Evolutionary conservation across 2,888 invertebrate species (phyloP), one percentile per base, ranked within the genome.

Genomic region (Petrophora chlorosata): DNA sequence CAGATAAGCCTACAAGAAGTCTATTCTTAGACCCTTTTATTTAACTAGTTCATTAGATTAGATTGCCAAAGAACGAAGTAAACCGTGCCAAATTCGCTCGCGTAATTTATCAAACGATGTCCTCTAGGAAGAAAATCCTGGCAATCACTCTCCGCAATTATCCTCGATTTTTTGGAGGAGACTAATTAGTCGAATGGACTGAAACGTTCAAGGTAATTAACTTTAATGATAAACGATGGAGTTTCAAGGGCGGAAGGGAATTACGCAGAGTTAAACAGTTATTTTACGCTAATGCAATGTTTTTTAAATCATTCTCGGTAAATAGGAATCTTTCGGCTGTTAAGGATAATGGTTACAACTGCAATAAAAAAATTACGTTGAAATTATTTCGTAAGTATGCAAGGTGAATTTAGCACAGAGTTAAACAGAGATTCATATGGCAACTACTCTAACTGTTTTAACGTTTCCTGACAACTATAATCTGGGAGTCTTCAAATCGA

Each of bases 161-260:
- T 84, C 82, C 79, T 72, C 76, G 70, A 82, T 84, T 85, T 85
- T 79, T 83, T 79, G 74, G 76, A 76, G 70, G 65, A 72, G 73
- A 73, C 82, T 86, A 84, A 87, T 86, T 86, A 85, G 78, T 74
- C 61, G 76, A 80, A 84, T 85, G 85, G 82, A 79, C 80, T 76
- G 77, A 76, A 73, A 74, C 76, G 76, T 79, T 80, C 71, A 68
- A 76, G 70, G 73, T 82, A 83, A 87, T 86, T 86, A 82, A 83
- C 82, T 84, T 76, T 74, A 78, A 84, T 83, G 79, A 85, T 80
- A 76, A 82, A 85, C 78, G 74, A 80, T 72, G 70, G 68, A 65
- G 57, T 60, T 67, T 57, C 60, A 59, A 63, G 59, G 68, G 62
- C 63, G 56, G 55, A 33, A 59, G 65, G 36, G 38, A 41, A 42